These are phyloP conservation scores for Myrmophylax atrothorax DNA, from an alignment of 2,113 vertebrate species.

Conservation along the genomic window DNA sequence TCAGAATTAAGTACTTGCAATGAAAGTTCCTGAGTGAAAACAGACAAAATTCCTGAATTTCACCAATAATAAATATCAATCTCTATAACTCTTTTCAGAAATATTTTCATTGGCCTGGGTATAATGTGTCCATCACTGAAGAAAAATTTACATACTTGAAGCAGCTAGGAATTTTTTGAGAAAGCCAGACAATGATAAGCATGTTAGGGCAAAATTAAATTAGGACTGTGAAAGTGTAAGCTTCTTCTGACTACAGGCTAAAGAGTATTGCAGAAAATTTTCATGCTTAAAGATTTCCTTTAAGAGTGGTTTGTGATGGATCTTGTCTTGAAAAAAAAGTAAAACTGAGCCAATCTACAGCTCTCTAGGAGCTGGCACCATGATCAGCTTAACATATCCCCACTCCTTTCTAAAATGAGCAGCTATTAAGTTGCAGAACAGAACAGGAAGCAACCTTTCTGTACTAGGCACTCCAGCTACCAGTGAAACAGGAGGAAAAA, in stretches of 20 bases:
- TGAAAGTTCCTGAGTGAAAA: background rate
- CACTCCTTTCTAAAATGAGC: background rate
- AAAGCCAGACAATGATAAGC: constrained; percentile 24
- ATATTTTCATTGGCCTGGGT: background rate
- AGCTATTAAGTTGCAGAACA: background rate
- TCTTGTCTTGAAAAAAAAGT: background rate
- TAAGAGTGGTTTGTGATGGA: background rate
- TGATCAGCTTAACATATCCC: background rate
- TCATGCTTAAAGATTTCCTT: background rate
- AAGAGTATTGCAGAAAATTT: background rate
- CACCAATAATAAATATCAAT: background rate
- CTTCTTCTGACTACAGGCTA: constrained; percentile 5
- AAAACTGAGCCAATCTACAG: background rate
- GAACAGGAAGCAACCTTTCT: background rate
- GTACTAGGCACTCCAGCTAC: background rate
- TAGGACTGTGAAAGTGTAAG: constrained; percentile 14
- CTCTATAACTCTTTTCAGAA: background rate
- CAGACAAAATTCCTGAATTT: background rate
- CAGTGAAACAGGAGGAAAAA: background rate
- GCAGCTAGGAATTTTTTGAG: background rate
- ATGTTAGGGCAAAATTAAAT: constrained; percentile 24
- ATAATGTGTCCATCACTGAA: background rate
- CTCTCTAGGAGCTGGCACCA: background rate
- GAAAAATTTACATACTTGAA: background rate
- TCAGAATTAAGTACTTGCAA: background rate